Conservation (phyloP, 1,140 invertebrate genomes). For the Drosophila tsacasi region DNA sequence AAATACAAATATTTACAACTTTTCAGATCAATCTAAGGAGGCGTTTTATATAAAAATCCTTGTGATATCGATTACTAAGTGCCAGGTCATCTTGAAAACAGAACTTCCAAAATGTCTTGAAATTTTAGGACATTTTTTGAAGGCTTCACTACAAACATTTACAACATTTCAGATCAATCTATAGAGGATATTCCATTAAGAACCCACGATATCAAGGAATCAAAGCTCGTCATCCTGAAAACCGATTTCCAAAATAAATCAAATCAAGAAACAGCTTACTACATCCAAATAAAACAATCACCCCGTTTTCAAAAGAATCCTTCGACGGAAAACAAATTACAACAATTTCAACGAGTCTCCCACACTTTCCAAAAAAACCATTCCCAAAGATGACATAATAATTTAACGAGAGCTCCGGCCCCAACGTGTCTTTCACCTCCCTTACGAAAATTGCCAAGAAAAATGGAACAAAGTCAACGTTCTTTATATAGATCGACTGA, state of each 20-base stretch:
- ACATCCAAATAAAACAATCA: too few relatives aligned
- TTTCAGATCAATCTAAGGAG: too few relatives aligned
- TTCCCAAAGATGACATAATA: conserved; percentile 11
- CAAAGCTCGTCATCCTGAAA: too few relatives aligned
- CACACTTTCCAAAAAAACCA: not conserved
- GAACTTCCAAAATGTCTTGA: not conserved
- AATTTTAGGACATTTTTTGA: not conserved
- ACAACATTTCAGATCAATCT: not conserved
- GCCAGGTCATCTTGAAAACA: too few relatives aligned
- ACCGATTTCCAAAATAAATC: accelerated
- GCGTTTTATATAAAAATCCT: too few relatives aligned
- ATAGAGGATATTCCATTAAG: not conserved
- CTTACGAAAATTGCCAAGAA: conserved; percentile 14
- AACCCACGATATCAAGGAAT: not conserved
- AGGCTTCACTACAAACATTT: not conserved
- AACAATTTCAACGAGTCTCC: not conserved
- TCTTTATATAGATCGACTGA: conserved; percentile 47
- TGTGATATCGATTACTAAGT: too few relatives aligned
- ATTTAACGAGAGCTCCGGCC: not conserved
- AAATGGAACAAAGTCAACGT: conserved; percentile 53
- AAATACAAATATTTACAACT: not conserved
- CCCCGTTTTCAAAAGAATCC: not conserved
- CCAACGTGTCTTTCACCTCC: conserved; percentile 27
- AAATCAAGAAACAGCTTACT: not conserved
- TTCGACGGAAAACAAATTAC: not conserved